A percentile compares a stretch with the other conserved stretches of the same genome.
These are phyloP conservation scores for Clarias pachynema DNA, from an alignment of 2,797 vertebrate genomes.

Conservation along the genomic window DNA sequence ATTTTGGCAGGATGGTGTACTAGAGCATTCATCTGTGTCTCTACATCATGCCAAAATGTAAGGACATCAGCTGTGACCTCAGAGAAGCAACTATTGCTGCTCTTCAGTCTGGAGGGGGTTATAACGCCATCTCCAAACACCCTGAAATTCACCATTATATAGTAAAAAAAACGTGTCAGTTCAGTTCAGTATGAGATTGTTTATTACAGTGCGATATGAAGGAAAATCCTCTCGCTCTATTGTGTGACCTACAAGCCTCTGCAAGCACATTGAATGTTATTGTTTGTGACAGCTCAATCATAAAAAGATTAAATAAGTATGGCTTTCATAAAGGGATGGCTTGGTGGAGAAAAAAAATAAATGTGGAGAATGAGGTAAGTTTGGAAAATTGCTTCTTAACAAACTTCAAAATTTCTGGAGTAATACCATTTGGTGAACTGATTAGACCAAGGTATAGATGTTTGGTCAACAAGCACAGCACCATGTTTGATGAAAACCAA, in stretches of 20 bases:
- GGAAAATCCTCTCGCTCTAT: neutral
- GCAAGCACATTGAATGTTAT: neutral
- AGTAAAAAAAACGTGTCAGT: neutral
- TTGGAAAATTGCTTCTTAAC: neutral
- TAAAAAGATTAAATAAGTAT: neutral
- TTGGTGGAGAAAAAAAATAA: no score
- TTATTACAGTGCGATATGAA: neutral
- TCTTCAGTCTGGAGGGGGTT: neutral
- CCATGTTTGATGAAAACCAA: neutral
- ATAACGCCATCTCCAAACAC: neutral
- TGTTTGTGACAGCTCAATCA: neutral
- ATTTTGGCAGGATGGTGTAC: neutral
- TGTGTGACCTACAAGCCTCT: neutral
- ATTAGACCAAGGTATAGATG: neutral
- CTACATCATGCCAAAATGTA: neutral
- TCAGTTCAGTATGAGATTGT: neutral
- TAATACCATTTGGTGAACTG: neutral
- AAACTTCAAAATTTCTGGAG: neutral
- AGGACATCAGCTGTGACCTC: neutral
- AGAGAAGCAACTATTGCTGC: neutral
- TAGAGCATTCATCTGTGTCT: neutral
- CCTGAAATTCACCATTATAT: neutral
- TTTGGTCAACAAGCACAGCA: neutral
- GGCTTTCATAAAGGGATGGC: neutral
- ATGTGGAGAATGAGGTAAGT: neutral